Conservation (phyloP, 1,140 invertebrate genomes). For the Pseudobourletiella spinata region DNA sequence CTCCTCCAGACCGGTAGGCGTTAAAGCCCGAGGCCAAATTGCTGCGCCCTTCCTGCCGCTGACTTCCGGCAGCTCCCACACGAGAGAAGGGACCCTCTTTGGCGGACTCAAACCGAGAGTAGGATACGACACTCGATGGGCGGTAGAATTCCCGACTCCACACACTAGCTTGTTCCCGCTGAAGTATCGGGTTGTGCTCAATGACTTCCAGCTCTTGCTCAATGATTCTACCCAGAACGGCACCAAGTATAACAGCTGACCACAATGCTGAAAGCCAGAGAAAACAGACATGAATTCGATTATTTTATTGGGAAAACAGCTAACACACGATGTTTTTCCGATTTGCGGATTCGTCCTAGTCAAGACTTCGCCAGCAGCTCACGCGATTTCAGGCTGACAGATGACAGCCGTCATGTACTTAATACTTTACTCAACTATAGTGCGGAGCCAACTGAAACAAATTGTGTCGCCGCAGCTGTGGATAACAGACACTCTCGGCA, state of each 20-base stretch:
- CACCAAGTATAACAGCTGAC: conserved; percentile 18
- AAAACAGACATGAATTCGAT: neutral
- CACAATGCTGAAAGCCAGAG: conserved; percentile 17
- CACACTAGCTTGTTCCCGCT: conserved; percentile 13
- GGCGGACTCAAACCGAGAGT: neutral
- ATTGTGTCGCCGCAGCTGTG: too few relatives aligned
- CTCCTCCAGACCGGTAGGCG: neutral
- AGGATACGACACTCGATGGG: neutral
- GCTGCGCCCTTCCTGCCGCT: neutral
- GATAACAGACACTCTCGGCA: too few relatives aligned
- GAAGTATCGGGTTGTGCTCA: conserved; percentile 21
- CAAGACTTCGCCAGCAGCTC: neutral
- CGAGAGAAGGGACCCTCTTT: neutral
- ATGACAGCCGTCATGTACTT: too few relatives aligned
- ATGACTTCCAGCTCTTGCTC: conserved; percentile 26
- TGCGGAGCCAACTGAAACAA: too few relatives aligned
- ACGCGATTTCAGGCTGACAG: neutral
- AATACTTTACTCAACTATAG: too few relatives aligned
- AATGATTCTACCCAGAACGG: conserved; percentile 27
- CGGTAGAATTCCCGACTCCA: conserved; percentile 30
- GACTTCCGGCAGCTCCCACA: neutral
- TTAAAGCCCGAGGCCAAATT: neutral
- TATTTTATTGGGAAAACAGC: neutral
- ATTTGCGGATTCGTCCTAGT: neutral
- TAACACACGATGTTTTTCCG: neutral